Percentiles rank a stretch among this genome's conserved stretches.
phyloP scores from a whole-genome alignment of 2,113 vertebrate genomes.

The Menura novaehollandiae region DNA sequence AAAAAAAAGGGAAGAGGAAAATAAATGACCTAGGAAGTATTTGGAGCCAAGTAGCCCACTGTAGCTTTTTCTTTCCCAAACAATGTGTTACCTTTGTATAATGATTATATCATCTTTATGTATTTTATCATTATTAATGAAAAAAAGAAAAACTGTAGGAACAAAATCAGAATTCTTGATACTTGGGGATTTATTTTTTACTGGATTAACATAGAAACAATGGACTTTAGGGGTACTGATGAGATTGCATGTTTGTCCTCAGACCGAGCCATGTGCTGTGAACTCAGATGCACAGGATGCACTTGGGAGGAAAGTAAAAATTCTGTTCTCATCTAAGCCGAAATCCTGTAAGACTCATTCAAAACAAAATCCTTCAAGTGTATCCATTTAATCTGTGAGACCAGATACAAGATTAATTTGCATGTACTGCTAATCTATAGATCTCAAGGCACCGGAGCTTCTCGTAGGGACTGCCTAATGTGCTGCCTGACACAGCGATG shows the following conservation, averaged over 20 bases:
- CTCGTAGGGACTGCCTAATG: neutral
- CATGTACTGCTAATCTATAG: conserved; percentile 52
- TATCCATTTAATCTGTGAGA: conserved; percentile 53
- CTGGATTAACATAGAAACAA: neutral
- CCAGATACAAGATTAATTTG: conserved; percentile 55
- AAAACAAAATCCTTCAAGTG: conserved; percentile 53
- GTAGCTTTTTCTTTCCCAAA: neutral
- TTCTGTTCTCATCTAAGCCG: conserved; percentile 39
- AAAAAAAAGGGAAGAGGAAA: neutral
- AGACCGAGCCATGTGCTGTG: neutral
- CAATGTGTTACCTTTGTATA: neutral
- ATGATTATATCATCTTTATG: neutral
- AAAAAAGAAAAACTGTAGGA: neutral
- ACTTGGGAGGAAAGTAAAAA: conserved; percentile 19
- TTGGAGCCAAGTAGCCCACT: neutral
- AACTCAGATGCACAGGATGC: neutral
- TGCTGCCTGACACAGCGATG: neutral
- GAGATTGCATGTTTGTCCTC: neutral
- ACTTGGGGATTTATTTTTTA: neutral
- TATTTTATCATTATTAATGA: neutral
- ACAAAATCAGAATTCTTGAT: neutral
- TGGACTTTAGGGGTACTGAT: neutral
- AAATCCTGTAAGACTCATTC: conserved; percentile 52
- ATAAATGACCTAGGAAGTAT: neutral
- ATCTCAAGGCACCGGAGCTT: neutral